Evolutionary conservation across 2,113 vertebrate genomes (phyloP).

Genomic region (Cryptomyrus ogoouensis): DNA sequence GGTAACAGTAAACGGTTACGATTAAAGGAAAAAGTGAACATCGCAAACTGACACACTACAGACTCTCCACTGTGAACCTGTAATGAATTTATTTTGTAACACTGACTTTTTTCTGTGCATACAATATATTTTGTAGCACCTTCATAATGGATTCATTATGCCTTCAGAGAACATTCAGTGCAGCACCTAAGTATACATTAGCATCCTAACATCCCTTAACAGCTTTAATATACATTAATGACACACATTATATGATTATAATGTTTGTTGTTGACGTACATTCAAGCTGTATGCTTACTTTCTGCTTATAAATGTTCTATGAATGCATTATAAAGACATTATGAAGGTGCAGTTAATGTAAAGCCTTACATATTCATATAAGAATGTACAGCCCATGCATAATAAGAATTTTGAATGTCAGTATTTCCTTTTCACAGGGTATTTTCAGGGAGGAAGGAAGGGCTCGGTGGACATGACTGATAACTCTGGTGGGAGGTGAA

Average conservation of each 20-base stretch:
- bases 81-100: not conserved
- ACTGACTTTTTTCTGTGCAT: not conserved
- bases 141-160: not conserved
- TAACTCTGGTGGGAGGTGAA: conserved; percentile 54
- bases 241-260: not conserved
- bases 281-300: too few relatives aligned
- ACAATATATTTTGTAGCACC: not conserved
- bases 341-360: too few relatives aligned
- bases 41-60: not conserved
- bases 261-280: too few relatives aligned
- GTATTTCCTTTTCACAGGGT: conserved; percentile 12
- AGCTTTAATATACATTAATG: not conserved
- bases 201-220: not conserved
- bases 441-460: conserved; percentile 26
- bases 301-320: too few relatives aligned
- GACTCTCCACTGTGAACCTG: not conserved
- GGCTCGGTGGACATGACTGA: conserved; percentile 35
- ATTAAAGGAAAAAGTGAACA: not conserved
- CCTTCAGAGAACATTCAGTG: not conserved
- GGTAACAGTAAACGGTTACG: not conserved
- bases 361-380: not conserved
- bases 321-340: too few relatives aligned
- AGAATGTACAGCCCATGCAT: not conserved
- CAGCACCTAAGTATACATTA: not conserved
- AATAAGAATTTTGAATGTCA: not conserved